Evolutionary conservation across 2,888 invertebrate species (phyloP).

Genomic region (Formica aserva): DNA sequence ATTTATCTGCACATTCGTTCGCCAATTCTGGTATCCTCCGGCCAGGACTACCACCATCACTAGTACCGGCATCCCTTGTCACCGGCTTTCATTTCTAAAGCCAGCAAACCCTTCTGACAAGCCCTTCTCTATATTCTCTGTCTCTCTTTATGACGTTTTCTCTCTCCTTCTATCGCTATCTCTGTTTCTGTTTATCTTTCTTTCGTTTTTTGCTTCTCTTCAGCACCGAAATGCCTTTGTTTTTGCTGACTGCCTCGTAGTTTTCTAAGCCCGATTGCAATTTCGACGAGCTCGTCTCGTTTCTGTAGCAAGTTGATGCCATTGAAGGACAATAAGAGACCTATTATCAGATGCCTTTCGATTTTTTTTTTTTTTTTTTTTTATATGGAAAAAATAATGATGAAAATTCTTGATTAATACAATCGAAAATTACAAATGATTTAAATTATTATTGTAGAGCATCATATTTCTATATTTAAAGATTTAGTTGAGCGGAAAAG

Average conservation of each 20-base stretch:
- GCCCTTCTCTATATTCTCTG: conserved; percentile 41
- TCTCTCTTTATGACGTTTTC: conserved; percentile 17
- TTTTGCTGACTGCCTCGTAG: conserved; percentile 69
- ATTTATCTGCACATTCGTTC: conserved; percentile 78
- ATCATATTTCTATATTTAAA: neutral
- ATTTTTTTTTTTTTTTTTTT: conserved; percentile 46
- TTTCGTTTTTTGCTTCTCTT: conserved; percentile 58
- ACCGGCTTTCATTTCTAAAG: conserved; percentile 73
- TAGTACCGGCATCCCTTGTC: conserved; percentile 65
- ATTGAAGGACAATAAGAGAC: conserved; percentile 52
- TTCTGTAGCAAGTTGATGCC: conserved; percentile 60
- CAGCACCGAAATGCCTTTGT: conserved; percentile 70
- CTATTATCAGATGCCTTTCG: conserved; percentile 44
- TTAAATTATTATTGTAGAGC: neutral
- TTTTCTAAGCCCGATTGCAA: conserved; percentile 77
- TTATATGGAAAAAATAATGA: conserved; percentile 53
- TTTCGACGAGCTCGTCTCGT: conserved; percentile 69
- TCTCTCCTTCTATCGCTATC: conserved; percentile 4
- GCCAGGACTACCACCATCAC: conserved; percentile 50
- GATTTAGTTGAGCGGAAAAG: neutral
- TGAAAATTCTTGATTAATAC: conserved; percentile 18
- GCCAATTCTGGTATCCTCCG: conserved; percentile 60
- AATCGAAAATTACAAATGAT: neutral
- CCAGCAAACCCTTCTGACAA: conserved; percentile 63
- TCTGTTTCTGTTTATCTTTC: conserved; percentile 46